phyloP scores from a whole-genome alignment of 1,140 invertebrate species.

The Pseudomyrmex gracilis region DNA sequence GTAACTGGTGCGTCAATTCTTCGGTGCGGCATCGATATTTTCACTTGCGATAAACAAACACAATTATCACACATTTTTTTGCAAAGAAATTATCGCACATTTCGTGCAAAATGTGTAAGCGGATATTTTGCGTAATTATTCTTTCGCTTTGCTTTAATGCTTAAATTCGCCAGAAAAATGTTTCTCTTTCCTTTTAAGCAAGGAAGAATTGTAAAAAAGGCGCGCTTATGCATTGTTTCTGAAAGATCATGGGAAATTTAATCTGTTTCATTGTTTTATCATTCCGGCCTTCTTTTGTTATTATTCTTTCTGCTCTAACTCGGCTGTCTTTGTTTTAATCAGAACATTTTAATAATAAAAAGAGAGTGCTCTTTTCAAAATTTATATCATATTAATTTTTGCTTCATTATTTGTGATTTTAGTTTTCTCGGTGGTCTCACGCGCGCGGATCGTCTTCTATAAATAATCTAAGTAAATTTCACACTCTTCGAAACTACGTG shows the following conservation, averaged over 20 bases:
- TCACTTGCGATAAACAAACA: neutral
- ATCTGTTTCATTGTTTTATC: slow-evolving; percentile 48
- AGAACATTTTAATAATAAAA: slow-evolving; percentile 23
- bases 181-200: slow-evolving; percentile 27
- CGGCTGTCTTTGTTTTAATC: slow-evolving; percentile 39
- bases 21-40: neutral
- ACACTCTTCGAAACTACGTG: too few species aligned
- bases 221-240: slow-evolving; percentile 39
- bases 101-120: neutral
- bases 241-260: slow-evolving; percentile 41
- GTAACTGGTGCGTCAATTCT: too few species aligned
- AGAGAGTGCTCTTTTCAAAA: neutral
- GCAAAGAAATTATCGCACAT: neutral
- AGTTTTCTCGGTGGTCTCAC: neutral
- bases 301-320: slow-evolving; percentile 42
- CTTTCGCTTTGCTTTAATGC: slow-evolving; percentile 34
- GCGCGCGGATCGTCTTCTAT: neutral
- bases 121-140: slow-evolving; percentile 19
- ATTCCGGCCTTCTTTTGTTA: slow-evolving; percentile 16
- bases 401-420: neutral
- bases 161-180: slow-evolving; percentile 41
- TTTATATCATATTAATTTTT: slow-evolving; percentile 44
- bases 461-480: neutral
- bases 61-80: neutral
- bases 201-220: slow-evolving; percentile 33